Percentiles rank a stretch among this genome's conserved stretches.
These are phyloP conservation scores for Tenodera sinensis DNA, from an alignment of 2,888 invertebrate genomes.

Conservation along the genomic window DNA sequence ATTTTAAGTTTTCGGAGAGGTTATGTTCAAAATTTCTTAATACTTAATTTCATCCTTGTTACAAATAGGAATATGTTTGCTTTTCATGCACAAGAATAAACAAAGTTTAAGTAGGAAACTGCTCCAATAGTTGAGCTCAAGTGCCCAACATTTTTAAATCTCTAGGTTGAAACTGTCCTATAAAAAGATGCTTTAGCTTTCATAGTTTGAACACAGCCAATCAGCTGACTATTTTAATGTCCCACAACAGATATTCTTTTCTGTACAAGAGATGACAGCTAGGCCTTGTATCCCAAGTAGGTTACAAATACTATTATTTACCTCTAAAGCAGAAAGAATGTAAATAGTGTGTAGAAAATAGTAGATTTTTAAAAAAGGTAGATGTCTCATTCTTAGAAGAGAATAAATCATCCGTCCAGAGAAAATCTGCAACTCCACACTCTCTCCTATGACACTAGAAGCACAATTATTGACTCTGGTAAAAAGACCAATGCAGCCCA, in stretches of 20 bases:
- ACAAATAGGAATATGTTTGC: too few relatives aligned
- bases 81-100: too few relatives aligned
- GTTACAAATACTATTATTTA: background rate
- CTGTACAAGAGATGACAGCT: background rate
- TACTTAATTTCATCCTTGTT: too few relatives aligned
- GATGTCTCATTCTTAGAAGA: slow-evolving; percentile 19
- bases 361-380: slow-evolving; percentile 12
- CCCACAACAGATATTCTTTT: background rate
- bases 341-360: slow-evolving; percentile 24
- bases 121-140: too few relatives aligned
- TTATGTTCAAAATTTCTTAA: too few relatives aligned
- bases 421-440: background rate
- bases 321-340: slow-evolving; percentile 18
- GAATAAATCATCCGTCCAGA: slow-evolving; percentile 11
- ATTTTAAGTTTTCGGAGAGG: too few relatives aligned
- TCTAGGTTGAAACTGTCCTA: too few relatives aligned
- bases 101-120: too few relatives aligned
- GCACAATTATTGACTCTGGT: slow-evolving; percentile 9
- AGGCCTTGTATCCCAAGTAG: background rate
- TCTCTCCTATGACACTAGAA: background rate
- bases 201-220: too few relatives aligned
- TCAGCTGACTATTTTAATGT: background rate
- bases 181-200: too few relatives aligned
- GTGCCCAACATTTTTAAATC: too few relatives aligned
- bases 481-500: background rate